phyloP scores from a whole-genome alignment of 1,140 invertebrate genomes.

The Hetaerina americana region DNA sequence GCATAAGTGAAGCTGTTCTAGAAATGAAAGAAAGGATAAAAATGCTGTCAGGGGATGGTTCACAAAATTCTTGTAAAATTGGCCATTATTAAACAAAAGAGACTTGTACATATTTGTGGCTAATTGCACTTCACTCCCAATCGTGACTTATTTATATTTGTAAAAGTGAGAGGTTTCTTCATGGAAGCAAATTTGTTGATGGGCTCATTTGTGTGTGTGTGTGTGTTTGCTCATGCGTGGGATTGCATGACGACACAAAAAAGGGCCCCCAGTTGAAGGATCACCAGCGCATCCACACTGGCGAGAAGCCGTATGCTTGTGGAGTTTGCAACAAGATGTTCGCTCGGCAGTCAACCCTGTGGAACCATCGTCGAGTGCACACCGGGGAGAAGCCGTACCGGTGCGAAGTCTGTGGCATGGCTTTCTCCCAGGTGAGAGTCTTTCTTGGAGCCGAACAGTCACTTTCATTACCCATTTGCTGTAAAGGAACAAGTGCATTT shows the following conservation, averaged over 20 bases:
- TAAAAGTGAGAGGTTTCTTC: neutral
- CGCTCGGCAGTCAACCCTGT: slow-evolving; percentile 69
- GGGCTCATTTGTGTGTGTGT: neutral
- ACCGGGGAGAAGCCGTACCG: slow-evolving; percentile 83
- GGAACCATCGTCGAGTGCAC: slow-evolving; percentile 88
- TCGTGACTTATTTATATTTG: too few relatives aligned
- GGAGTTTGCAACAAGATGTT: slow-evolving; percentile 76
- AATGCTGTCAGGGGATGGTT: too few relatives aligned
- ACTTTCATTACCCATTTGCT: too few relatives aligned
- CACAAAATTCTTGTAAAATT: too few relatives aligned
- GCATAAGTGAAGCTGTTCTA: too few relatives aligned
- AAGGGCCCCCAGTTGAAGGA: neutral
- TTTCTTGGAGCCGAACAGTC: too few relatives aligned
- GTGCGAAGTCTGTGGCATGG: neutral
- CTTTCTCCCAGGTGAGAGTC: neutral
- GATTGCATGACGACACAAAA: too few relatives aligned
- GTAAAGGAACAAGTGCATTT: too few relatives aligned
- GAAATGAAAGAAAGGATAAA: too few relatives aligned
- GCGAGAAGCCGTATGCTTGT: neutral
- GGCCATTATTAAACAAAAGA: too few relatives aligned
- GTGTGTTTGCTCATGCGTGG: neutral
- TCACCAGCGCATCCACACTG: neutral
- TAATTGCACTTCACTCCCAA: too few relatives aligned
- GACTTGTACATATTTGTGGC: too few relatives aligned
- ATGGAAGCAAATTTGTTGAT: neutral